Evolutionary conservation across 37 sponge, comb jelly and placozoan genomes (phyloP).

Genomic region (Oopsacas minuta): DNA sequence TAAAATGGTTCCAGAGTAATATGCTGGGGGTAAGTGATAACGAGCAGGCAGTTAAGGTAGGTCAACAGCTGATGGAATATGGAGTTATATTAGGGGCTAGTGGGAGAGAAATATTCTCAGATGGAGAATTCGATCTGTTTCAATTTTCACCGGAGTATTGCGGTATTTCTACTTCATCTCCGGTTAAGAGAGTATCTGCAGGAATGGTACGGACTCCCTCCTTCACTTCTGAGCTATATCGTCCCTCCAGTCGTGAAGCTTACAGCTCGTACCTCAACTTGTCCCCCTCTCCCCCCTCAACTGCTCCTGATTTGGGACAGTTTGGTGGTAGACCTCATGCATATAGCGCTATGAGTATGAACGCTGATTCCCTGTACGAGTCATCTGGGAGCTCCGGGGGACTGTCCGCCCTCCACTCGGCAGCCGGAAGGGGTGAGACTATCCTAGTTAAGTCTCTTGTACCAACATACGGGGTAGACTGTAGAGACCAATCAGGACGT

Average conservation of each 20-base stretch:
- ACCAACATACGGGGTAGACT: constrained; percentile 32
- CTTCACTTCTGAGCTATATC: not conserved
- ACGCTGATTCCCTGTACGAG: not conserved
- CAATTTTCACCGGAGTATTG: not conserved
- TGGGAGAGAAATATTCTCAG: not conserved
- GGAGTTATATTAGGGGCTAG: not conserved
- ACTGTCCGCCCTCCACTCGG: constrained; percentile 20
- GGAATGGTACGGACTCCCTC: not conserved
- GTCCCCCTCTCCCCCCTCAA: not conserved
- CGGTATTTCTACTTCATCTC: not conserved
- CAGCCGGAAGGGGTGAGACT: constrained; percentile 21
- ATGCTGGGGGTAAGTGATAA: constrained; percentile 37
- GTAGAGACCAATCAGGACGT: constrained; percentile 33
- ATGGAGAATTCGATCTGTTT: constrained; percentile 9
- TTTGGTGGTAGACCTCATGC: not conserved
- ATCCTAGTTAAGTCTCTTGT: constrained; percentile 24
- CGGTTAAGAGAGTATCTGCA: not conserved
- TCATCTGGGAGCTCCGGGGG: not conserved
- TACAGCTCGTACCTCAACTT: not conserved
- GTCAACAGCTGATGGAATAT: constrained; percentile 23
- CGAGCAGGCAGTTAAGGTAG: constrained; percentile 20
- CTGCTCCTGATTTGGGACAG: not conserved
- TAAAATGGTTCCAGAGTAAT: constrained; percentile 49
- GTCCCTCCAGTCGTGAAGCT: not conserved
- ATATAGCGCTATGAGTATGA: not conserved